Base-by-base conservation (phyloP, 2,113 vertebrate species). In the Oreochromis aureus region DNA sequence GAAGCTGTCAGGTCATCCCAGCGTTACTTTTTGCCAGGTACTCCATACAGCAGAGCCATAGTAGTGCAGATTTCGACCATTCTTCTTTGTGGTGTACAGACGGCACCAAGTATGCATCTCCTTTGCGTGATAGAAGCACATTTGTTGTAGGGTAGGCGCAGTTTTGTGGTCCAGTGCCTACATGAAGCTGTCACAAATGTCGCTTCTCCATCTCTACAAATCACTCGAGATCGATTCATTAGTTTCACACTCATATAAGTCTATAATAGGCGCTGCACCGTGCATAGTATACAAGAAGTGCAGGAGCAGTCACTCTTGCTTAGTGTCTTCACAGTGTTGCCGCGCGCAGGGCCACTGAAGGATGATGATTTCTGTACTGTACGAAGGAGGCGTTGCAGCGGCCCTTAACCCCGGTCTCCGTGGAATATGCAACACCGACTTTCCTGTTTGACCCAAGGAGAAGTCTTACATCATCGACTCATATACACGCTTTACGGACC, bases 221-320 rank as follows among this genome's bases (percentile, higher is more conserved):
- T 86, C 86, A 80, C 81, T 85, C 81, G 6, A 54, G 89, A 91
- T 95, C 87, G 66, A 95, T 93, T 90, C 86, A 90, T 95, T 92
- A 80, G 80, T 85, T 92, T 54, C 80, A 69, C 6, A 76, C 78
- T 46, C 46, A 80, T 82, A 85, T 54, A 76, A 80, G 79, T 46
- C 39, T 73, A n/a, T 85, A 80, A 83, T 90, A 54, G 36, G 86
- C 83, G 80, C 58, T 87, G 81, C 80, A 73, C 81, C 27, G 86
- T 46, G 53, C 85, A 48, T 80, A 54, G 82, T 54, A 79, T 81
- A 89, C 81, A 87, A 56, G 84, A 85, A 63, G 87, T 84, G 86
- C 89, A 95, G 87, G 82, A 86, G 30, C 82, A 91, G 94, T 96
- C 96, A 95, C 92, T 94, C 92, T 92, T 6, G 82, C 48, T 96